Evolutionary conservation across 2,797 vertebrate genomes (phyloP).

Genomic region (Amazona ochrocephala): DNA sequence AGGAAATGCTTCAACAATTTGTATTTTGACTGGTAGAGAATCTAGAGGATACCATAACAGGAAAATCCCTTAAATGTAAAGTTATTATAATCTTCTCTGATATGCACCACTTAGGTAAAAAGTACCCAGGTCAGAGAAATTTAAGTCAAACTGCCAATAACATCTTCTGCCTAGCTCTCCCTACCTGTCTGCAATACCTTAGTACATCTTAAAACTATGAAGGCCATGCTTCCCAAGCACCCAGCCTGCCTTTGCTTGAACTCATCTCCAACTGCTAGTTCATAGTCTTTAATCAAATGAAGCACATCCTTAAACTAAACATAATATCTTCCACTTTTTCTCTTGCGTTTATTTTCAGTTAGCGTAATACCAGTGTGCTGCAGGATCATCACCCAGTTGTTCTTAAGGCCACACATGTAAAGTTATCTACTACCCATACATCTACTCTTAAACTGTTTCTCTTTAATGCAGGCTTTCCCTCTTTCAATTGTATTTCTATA

Average conservation of each 20-base stretch:
- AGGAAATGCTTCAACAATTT: background rate
- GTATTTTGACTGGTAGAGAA: background rate
- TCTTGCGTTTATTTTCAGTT: background rate
- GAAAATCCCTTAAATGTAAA: background rate
- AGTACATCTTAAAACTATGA: background rate
- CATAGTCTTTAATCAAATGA: background rate
- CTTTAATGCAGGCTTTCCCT: background rate
- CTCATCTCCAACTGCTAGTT: background rate
- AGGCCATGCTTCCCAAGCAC: background rate
- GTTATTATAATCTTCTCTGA: background rate
- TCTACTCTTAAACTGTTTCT: background rate
- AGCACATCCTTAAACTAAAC: background rate
- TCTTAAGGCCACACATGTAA: rapidly evolving
- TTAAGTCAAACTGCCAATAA: background rate
- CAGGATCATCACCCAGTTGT: background rate
- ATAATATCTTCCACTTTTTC: background rate
- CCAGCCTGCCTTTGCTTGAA: background rate
- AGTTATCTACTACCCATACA: background rate
- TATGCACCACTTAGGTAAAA: background rate
- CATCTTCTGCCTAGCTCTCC: background rate
- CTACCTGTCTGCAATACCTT: background rate
- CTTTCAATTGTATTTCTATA: background rate
- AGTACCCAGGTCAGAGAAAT: background rate
- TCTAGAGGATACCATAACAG: background rate
- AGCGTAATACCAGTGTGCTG: background rate